Conservation (phyloP, 2,888 invertebrate genomes). For the Agrilus cyanescens region DNA sequence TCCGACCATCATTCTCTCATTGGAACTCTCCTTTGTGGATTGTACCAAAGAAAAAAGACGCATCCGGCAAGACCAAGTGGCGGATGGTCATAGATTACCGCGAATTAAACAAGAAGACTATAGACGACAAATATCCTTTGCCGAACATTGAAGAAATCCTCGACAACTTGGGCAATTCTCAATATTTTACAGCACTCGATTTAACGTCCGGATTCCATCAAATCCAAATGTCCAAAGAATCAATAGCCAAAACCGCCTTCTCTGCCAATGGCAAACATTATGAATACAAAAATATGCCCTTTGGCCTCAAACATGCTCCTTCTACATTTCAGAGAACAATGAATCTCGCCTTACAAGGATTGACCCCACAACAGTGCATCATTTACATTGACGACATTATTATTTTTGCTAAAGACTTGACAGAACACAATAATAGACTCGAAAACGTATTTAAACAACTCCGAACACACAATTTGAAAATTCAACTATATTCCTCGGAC, state of each 20-base stretch:
- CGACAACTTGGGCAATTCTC: slow-evolving; percentile 14
- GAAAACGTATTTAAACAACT: slow-evolving; percentile 20
- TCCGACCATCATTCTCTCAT: slow-evolving; percentile 21
- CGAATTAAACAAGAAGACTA: slow-evolving; percentile 12
- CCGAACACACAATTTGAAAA: slow-evolving; percentile 12
- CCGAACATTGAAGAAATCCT: slow-evolving; percentile 17
- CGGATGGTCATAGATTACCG: slow-evolving; percentile 19
- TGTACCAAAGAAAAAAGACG: slow-evolving; percentile 25
- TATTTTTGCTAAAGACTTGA: slow-evolving; percentile 13
- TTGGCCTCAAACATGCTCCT: slow-evolving; percentile 23
- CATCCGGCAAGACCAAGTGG: slow-evolving; percentile 19
- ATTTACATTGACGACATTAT: slow-evolving; percentile 22
- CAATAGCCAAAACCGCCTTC: slow-evolving; percentile 22
- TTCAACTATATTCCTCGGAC: slow-evolving; percentile 28
- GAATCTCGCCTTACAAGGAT: slow-evolving; percentile 18
- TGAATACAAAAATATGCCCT: slow-evolving; percentile 23
- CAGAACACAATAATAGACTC: slow-evolving; percentile 20
- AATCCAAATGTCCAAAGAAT: slow-evolving; percentile 16
- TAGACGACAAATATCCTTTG: slow-evolving; percentile 15
- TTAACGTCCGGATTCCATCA: slow-evolving; percentile 14
- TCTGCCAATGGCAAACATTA: slow-evolving; percentile 19
- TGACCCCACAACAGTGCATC: slow-evolving; percentile 9
- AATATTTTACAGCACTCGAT: slow-evolving; percentile 12
- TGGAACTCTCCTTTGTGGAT: slow-evolving; percentile 26
- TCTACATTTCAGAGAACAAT: slow-evolving; percentile 25